Percentiles rank a stretch among this genome's conserved stretches.
Conservation (phyloP, 2,888 invertebrate genomes). For the Cryptocephalus moraei region DNA sequence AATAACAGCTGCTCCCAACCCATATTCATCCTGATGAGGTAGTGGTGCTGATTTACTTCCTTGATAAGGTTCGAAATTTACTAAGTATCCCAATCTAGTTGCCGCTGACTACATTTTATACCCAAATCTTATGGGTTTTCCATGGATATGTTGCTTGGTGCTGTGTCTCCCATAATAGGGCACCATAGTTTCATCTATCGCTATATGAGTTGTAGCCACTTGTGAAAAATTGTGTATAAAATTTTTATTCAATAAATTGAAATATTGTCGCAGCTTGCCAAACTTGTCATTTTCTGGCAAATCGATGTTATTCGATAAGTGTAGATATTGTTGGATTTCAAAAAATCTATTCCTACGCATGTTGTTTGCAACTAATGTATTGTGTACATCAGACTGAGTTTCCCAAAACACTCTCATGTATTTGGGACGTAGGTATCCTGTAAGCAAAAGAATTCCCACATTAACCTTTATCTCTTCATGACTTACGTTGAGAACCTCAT, state of each 20-base stretch:
- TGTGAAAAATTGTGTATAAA: slow-evolving; percentile 4
- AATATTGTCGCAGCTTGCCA: slow-evolving; percentile 8
- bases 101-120: slow-evolving; percentile 11
- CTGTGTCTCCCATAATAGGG: slow-evolving; percentile 10
- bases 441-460: not conserved
- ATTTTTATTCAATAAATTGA: slow-evolving; percentile 8
- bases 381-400: not conserved
- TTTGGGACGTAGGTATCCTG: not conserved
- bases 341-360: not conserved
- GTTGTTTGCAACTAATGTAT: not conserved
- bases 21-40: not conserved
- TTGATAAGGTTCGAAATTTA: too few relatives aligned
- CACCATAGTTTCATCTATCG: slow-evolving; percentile 11
- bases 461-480: not conserved
- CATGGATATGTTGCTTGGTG: slow-evolving; percentile 7
- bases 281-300: slow-evolving; percentile 7
- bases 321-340: not conserved
- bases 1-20: not conserved
- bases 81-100: too few relatives aligned
- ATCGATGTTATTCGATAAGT: not conserved
- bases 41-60: too few relatives aligned
- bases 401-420: not conserved
- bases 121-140: slow-evolving; percentile 9
- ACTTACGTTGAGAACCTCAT: not conserved
- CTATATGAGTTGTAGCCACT: slow-evolving; percentile 2